These are phyloP conservation scores for Harpagus bidentatus DNA, from an alignment of 2,113 vertebrate species.

Conservation along the genomic window DNA sequence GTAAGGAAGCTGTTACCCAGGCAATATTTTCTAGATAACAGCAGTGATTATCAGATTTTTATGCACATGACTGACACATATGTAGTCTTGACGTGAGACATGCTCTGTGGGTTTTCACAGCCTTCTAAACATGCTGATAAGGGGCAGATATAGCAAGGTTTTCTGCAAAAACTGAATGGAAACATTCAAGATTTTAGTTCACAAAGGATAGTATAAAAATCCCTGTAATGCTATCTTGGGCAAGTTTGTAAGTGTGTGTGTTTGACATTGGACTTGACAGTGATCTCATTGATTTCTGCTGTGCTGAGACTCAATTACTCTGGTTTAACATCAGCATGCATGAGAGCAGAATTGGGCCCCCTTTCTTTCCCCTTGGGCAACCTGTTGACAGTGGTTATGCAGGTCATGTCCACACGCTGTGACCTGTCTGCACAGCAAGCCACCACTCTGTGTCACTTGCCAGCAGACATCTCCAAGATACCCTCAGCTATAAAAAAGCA, in stretches of 20 bases:
- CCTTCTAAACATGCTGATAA: neutral
- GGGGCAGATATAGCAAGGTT: neutral
- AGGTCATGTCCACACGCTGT: neutral
- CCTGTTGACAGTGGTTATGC: neutral
- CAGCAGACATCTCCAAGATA: neutral
- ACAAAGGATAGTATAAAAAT: neutral
- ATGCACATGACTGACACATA: neutral
- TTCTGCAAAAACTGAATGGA: neutral
- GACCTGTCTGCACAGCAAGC: neutral
- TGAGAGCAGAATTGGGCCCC: neutral
- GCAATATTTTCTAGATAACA: neutral
- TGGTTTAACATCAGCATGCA: neutral
- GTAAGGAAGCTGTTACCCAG: neutral
- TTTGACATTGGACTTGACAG: neutral
- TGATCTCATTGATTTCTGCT: conserved; percentile 6
- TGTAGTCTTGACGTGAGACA: neutral
- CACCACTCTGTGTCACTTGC: neutral
- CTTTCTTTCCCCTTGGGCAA: neutral
- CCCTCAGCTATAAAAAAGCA: neutral
- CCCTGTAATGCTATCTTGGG: neutral
- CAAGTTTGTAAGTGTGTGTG: neutral
- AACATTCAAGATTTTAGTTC: neutral
- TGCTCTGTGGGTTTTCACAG: neutral
- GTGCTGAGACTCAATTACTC: neutral
- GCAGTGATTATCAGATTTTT: neutral